These are phyloP conservation scores for Cynocephalus volans DNA, from an alignment of 2,113 vertebrate species.

Conservation along the genomic window DNA sequence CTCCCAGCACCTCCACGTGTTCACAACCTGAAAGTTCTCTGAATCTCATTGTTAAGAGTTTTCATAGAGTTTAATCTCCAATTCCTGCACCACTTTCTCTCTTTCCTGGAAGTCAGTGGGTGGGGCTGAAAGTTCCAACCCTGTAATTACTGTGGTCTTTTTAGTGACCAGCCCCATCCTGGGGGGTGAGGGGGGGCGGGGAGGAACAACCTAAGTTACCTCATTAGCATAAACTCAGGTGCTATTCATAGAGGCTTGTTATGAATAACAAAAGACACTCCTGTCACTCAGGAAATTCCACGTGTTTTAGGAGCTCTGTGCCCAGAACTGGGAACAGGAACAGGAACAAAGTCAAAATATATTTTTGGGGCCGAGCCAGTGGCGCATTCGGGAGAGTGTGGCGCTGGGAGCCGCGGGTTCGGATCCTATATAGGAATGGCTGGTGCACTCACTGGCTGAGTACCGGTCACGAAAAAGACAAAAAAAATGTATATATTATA, in stretches of 20 bases:
- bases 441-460: too few relatives aligned
- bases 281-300: neutral
- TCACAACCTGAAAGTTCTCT: neutral
- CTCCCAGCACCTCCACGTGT: neutral
- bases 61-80: neutral
- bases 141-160: neutral
- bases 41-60: neutral
- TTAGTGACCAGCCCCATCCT: neutral
- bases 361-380: neutral
- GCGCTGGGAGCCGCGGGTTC: too few relatives aligned
- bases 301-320: constrained; percentile 13
- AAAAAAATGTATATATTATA: neutral
- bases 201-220: neutral
- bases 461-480: too few relatives aligned
- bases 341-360: constrained; percentile 13
- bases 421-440: too few relatives aligned
- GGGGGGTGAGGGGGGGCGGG: neutral
- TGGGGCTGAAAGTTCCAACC: neutral
- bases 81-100: too few relatives aligned
- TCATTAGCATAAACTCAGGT: constrained; percentile 1
- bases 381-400: too few relatives aligned
- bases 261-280: neutral
- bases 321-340: neutral
- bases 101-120: neutral
- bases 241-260: neutral